These are phyloP conservation scores for Calidris pygmaea DNA, from an alignment of 2,113 vertebrate genomes.

Conservation along the genomic window DNA sequence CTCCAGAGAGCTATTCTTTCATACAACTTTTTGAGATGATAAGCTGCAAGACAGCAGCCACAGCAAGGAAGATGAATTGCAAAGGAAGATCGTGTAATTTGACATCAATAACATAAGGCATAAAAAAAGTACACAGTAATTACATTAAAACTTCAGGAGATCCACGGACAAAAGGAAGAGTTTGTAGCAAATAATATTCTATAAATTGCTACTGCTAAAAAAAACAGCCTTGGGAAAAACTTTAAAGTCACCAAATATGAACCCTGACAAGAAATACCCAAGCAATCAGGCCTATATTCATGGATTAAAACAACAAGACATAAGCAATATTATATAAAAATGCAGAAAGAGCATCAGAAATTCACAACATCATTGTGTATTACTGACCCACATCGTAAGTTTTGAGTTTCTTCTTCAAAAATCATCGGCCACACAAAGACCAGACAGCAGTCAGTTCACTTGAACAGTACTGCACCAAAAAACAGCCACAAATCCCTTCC, in stretches of 20 bases:
- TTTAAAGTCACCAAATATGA: background rate
- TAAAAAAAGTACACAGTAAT: background rate
- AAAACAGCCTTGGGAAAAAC: background rate
- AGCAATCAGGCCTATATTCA: background rate
- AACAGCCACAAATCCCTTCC: rapidly evolving
- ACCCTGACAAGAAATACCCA: background rate
- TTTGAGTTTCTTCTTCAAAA: background rate
- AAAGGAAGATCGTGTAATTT: background rate
- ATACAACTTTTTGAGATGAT: background rate
- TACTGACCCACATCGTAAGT: background rate
- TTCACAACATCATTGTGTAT: rapidly evolving
- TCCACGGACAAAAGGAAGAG: background rate
- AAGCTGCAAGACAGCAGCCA: background rate
- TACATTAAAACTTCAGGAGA: background rate
- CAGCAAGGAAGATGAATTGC: slow-evolving; percentile 4
- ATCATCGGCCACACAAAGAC: background rate
- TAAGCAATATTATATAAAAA: background rate
- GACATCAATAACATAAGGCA: background rate
- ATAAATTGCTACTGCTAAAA: background rate
- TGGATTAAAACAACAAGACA: background rate
- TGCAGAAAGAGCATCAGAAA: background rate
- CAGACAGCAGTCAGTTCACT: background rate
- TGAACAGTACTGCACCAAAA: background rate
- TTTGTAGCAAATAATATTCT: background rate
- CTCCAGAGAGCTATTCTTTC: background rate